phyloP scores from a whole-genome alignment of 2,888 invertebrate species.

The Sesia apiformis region DNA sequence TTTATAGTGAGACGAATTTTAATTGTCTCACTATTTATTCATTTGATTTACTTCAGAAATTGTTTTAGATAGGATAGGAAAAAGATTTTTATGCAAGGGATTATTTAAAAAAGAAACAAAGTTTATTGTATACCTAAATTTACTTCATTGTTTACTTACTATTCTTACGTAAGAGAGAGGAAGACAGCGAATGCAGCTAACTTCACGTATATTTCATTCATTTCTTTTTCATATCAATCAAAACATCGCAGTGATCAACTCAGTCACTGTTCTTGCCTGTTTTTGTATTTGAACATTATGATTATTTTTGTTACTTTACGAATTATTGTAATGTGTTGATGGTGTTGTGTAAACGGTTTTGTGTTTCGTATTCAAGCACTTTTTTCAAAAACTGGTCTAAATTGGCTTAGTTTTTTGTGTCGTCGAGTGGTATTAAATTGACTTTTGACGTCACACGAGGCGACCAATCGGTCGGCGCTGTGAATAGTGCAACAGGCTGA shows the following conservation, averaged over 20 bases:
- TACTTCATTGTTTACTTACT: too few species aligned
- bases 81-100: too few species aligned
- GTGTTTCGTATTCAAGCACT: constrained; percentile 10
- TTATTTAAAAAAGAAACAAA: too few species aligned
- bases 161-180: too few species aligned
- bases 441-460: constrained; percentile 62
- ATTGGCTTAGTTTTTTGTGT: constrained; percentile 3
- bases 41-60: too few species aligned
- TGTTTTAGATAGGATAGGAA: too few species aligned
- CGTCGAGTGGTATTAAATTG: constrained; percentile 51
- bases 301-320: too few species aligned
- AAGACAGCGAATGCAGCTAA: not conserved
- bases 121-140: too few species aligned
- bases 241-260: not conserved
- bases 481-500: constrained; percentile 26
- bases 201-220: not conserved
- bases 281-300: too few species aligned
- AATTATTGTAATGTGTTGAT: not conserved
- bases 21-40: too few species aligned
- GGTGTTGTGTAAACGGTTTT: constrained; percentile 34
- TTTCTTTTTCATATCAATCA: not conserved
- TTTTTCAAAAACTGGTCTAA: not conserved
- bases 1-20: too few species aligned
- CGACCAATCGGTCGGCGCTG: constrained; percentile 54
- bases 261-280: too few species aligned